Base-by-base conservation (phyloP, 2,797 vertebrate genomes). In the Enteromius anoplus region DNA sequence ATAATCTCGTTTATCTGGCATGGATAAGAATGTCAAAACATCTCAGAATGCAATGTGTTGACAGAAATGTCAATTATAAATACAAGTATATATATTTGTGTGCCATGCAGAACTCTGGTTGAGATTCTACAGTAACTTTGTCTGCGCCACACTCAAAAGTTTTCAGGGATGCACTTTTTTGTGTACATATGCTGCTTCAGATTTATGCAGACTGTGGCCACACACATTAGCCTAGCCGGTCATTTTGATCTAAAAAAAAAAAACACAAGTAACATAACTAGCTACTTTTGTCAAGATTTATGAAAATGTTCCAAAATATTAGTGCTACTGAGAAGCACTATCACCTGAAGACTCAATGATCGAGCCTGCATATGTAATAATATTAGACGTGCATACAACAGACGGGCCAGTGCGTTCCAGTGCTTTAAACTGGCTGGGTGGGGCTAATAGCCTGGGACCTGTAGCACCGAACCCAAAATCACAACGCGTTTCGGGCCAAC, bases 1-100 rank as follows among this genome's bases (percentile, higher is more conserved):
- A 75, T 40, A 75, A 60, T 60, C 53, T 60, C n/a, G 37, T 26
- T 55, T 55, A 26, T 60, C n/a, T 60, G 34, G 23, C 73, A 60
- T 0, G 40, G 15, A 77, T 45, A 64, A 64, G 23, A 11, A 77
- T 60, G 51, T 42, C 21, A 17, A 21, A 62, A 60, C 37, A 77
- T 47, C 23, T 23, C 37, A 77, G 10, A 77, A 77, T 64, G 4
- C 58, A 64, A 77, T 32, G 23, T 29, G 15, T 14, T 47, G 55
- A 77, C 75, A 64, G 26, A 64, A 32, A 77, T 62, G 37, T 42
- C n/a, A 77, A 45, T 47, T 77, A 64, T 32, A 60, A 58, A 23
- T 40, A 29, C 34, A 64, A 78, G 40, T 49, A 49, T 34, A 73
- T 55, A 34, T 37, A 37, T 21, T 34, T 49, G 37, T 5, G 9